Evolutionary conservation across 2,888 invertebrate genomes (phyloP), one percentile per base, ranked within the genome.

Genomic region (Drosophila macrothrix): DNA sequence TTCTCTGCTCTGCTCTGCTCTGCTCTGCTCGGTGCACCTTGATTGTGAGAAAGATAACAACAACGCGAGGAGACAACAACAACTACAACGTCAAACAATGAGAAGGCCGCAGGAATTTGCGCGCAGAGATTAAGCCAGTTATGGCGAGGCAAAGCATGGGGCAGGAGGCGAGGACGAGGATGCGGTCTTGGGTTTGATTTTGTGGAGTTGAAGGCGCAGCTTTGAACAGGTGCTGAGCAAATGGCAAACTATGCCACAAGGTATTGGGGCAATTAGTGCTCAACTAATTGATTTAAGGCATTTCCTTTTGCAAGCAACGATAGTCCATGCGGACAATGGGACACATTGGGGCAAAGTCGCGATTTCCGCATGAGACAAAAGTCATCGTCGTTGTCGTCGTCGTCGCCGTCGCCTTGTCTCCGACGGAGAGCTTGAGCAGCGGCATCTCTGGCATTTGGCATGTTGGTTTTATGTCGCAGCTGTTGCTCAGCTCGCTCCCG

Each of bases 271-370:
- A 93, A 93, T 93, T 93, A 93, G 93, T 93, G 92, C 85, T 88
- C 91, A 91, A 87, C 93, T 93, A 93, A 93, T 93, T 93, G 93
- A 93, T 93, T 93, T 92, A 91, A 93, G 92, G 93, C 92, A 93
- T 93, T 93, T 93, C 92, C 93, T 93, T 92, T 92, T 16, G 56
- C 56, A 56, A 86, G 79, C 83, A 68, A 41, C 49, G 65, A 65
- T 75, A 75, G 75, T 52, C 87, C 73, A 64, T 43, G 43, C 73
- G 82, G 59, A 73, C 76, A 77, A 58, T 65, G 58, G 55, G 54
- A 55, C 70, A 55, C 55, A 53, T 58, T 43, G 70, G 58, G 60
- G 58, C 61, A 55, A 68, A 46, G 52, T 54, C 52, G 62, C 80
- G 77, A 84, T 89, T 90, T 87, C 89, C 88, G 88, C 82, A 89